Evolutionary conservation across 2,797 vertebrate species (phyloP).

Genomic region (Acanthiza pusilla): DNA sequence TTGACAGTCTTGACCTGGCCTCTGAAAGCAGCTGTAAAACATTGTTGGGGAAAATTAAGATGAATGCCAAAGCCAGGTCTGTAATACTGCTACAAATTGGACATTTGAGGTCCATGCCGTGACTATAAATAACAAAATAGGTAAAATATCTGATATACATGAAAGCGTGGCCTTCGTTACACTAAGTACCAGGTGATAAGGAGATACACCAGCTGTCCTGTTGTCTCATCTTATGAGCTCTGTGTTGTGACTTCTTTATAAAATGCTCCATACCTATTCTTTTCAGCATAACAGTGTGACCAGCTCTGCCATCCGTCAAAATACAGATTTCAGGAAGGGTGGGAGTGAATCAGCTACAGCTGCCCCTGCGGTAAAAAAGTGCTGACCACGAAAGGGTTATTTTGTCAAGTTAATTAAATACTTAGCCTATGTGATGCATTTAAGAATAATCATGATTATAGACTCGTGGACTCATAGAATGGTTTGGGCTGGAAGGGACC

Average conservation of each 20-base stretch:
- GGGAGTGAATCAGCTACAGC: not conserved
- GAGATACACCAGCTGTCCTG: not conserved
- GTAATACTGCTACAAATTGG: slow-evolving; percentile 23
- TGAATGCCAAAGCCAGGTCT: slow-evolving; percentile 36
- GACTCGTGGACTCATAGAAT: not conserved
- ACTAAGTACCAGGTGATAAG: slow-evolving; percentile 31
- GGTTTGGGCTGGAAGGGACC: not conserved
- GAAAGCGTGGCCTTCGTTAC: not conserved
- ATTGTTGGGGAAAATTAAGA: slow-evolving; percentile 59
- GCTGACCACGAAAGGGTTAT: not conserved
- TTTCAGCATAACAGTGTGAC: slow-evolving; percentile 9
- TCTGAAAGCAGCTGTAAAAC: slow-evolving; percentile 64
- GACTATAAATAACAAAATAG: slow-evolving; percentile 20
- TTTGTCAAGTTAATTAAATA: not conserved
- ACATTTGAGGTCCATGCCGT: not conserved
- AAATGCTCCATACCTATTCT: slow-evolving; percentile 45
- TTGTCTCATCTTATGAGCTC: slow-evolving; percentile 5
- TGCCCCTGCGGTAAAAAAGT: not conserved
- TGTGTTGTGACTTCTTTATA: slow-evolving; percentile 42
- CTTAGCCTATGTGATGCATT: not conserved
- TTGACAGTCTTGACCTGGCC: slow-evolving; percentile 63
- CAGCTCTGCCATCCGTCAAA: slow-evolving; percentile 27
- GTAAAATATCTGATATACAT: not conserved
- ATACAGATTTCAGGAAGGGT: not conserved
- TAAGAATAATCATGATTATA: not conserved